A percentile compares a stretch with the other conserved stretches of the same genome.
Evolutionary conservation across 2,888 invertebrate genomes (phyloP).

Genomic region (Cistogaster globosa): DNA sequence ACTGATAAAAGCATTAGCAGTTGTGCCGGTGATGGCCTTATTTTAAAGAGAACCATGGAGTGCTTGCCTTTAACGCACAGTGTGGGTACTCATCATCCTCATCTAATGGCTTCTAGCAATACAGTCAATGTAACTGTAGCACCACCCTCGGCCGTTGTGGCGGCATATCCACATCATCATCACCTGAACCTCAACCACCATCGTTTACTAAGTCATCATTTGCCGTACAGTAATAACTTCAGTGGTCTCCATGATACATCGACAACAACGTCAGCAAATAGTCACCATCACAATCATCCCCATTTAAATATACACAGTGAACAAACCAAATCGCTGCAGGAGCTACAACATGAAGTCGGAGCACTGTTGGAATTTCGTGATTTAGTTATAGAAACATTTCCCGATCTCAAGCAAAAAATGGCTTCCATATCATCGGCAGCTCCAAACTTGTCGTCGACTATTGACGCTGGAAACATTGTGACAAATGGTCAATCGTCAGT

Average conservation of each 20-base stretch:
- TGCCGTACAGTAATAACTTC: slow-evolving; percentile 79
- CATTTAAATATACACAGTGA: slow-evolving; percentile 89
- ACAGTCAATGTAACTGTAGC: slow-evolving; percentile 82
- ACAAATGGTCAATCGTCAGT: slow-evolving; percentile 52
- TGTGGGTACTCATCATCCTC: slow-evolving; percentile 70
- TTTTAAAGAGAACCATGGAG: slow-evolving; percentile 85
- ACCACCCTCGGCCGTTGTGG: slow-evolving; percentile 77
- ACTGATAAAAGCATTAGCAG: slow-evolving; percentile 71
- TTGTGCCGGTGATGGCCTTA: slow-evolving; percentile 28
- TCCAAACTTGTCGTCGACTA: slow-evolving; percentile 75
- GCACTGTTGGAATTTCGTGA: slow-evolving; percentile 95
- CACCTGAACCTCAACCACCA: slow-evolving; percentile 77
- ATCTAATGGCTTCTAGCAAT: slow-evolving; percentile 79
- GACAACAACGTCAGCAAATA: slow-evolving; percentile 46
- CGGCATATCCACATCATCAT: slow-evolving; percentile 79
- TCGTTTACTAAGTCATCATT: slow-evolving; percentile 77
- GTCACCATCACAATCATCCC: slow-evolving; percentile 84
- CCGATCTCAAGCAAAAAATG: slow-evolving; percentile 94
- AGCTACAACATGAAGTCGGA: slow-evolving; percentile 96
- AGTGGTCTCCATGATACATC: slow-evolving; percentile 70
- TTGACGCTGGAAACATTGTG: slow-evolving; percentile 58
- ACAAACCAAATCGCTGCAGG: slow-evolving; percentile 95
- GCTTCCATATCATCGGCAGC: slow-evolving; percentile 86
- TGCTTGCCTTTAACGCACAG: slow-evolving; percentile 87
- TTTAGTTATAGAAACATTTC: slow-evolving; percentile 96